Evolutionary conservation across 1,140 invertebrate genomes (phyloP), one percentile per base, ranked within the genome.

Genomic region (Drosophila rhopaloa): DNA sequence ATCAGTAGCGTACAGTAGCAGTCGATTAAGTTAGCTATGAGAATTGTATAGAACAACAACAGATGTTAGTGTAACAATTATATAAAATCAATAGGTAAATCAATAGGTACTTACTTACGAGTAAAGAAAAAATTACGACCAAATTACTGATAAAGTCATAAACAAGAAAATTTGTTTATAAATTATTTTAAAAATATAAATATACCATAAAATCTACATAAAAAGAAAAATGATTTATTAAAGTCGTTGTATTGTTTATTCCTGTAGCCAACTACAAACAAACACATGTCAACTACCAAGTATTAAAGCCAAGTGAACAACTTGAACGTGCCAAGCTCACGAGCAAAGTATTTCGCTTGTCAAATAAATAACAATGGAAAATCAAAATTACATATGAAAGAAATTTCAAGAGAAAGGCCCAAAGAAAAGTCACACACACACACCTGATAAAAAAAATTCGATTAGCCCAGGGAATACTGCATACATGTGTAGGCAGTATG

Each of bases 341-440:
- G 44, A 10, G 60, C 29, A 60, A 27, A 37, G 19, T 37, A 35
- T 60, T 63, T 40, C 53, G 53, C 46, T 44, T 68, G 65, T 66
- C 61, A 68, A 68, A 38, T 53, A 65, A 68, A 68, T 47, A 68
- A 68, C 47, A 67, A 67, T 68, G 65, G 60, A 53, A 67, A 67
- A 50, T 53, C 47, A 29, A 47, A 66, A 44, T 38, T 65, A 11
- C 27, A 61, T 29, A 16, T 37, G 65, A 44, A 44, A 44, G 27
- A 63, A 63, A 63, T 16, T 60, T 47, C 16, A 46, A 35, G 29
- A 61, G 37, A 32, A 50, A 38, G 13, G n/a, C 47, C 65, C 19
- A 66, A 37, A 32, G 29, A 60, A 24, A 19, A 41, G 24, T 19
- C 24, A 29, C 55, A 66, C 19, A 66, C 19, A 67, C 29, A 63